These are phyloP conservation scores for Atethmia centrago DNA, from an alignment of 2,888 invertebrate species.

Conservation along the genomic window DNA sequence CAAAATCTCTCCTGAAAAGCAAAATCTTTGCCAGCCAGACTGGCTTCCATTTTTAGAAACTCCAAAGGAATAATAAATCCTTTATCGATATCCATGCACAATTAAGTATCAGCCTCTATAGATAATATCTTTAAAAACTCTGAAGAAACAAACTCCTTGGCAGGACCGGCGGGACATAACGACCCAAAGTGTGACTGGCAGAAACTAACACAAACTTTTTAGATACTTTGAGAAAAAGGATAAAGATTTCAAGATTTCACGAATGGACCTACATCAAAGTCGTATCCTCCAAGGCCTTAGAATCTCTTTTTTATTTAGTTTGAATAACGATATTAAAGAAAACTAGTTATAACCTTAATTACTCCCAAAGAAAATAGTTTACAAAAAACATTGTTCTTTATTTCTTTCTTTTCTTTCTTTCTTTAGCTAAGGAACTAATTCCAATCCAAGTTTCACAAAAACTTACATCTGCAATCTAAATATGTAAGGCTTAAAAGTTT, in stretches of 20 bases:
- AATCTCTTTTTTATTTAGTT: not conserved
- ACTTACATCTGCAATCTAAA: not conserved
- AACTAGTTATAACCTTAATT: not conserved
- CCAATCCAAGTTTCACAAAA: slow-evolving; percentile 8
- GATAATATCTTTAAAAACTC: slow-evolving; percentile 8
- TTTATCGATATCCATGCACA: not conserved
- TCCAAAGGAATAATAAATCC: not conserved
- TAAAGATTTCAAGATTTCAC: slow-evolving; percentile 17
- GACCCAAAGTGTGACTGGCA: slow-evolving; percentile 38
- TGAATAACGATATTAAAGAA: not conserved
- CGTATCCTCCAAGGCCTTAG: not conserved
- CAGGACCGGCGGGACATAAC: slow-evolving; percentile 20
- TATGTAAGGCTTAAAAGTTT: not conserved
- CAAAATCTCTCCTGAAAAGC: not conserved
- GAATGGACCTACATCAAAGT: slow-evolving; percentile 19
- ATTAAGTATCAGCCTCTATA: not conserved
- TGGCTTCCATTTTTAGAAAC: not conserved
- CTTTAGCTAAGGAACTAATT: not conserved
- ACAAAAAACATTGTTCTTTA: not conserved
- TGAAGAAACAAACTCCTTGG: slow-evolving; percentile 13
- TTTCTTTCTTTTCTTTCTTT: too few relatives aligned
- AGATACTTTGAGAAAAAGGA: slow-evolving; percentile 29
- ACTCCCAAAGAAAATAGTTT: not conserved
- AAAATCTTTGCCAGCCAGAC: not conserved
- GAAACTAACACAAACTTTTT: slow-evolving; percentile 51